These are phyloP conservation scores for Epicampocera succincta DNA, from an alignment of 2,888 invertebrate species.

Conservation along the genomic window DNA sequence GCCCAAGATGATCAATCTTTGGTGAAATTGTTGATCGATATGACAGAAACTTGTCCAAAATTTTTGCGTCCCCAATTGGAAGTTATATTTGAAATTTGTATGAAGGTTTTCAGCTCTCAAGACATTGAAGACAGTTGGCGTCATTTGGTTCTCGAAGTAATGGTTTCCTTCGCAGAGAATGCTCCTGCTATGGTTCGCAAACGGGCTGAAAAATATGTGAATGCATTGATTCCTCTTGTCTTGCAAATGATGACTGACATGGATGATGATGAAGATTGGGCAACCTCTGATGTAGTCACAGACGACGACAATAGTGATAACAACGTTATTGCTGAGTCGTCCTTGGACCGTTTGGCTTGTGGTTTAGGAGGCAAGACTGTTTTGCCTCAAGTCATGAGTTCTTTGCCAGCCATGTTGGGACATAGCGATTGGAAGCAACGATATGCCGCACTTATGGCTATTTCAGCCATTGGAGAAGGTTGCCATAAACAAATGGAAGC, in stretches of 20 bases:
- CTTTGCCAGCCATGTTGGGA: constrained; percentile 93
- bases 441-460: constrained; percentile 99
- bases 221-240: constrained; percentile 90
- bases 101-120: constrained; percentile 89
- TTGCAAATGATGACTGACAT: constrained; percentile 97
- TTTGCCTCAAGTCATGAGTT: constrained; percentile 92
- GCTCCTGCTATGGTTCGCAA: constrained; percentile 98
- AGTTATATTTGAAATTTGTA: constrained; percentile 92
- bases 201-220: constrained; percentile 91
- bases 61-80: constrained; percentile 93
- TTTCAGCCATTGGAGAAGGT: constrained; percentile 98
- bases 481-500: constrained; percentile 99
- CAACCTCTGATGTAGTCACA: constrained; percentile 90
- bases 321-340: constrained; percentile 97
- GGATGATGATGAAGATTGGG: constrained; percentile 95
- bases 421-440: constrained; percentile 92
- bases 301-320: constrained; percentile 98
- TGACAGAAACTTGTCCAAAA: constrained; percentile 96
- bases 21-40: constrained; percentile 95
- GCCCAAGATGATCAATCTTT: constrained; percentile 94
- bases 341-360: constrained; percentile 98
- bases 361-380: constrained; percentile 96
- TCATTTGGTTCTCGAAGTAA: constrained; percentile 94
- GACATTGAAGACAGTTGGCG: constrained; percentile 91
- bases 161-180: constrained; percentile 92